Evolutionary conservation across 2,888 invertebrate species (phyloP), one percentile per base, ranked within the genome.

Genomic region (Alloplasta piceator): DNA sequence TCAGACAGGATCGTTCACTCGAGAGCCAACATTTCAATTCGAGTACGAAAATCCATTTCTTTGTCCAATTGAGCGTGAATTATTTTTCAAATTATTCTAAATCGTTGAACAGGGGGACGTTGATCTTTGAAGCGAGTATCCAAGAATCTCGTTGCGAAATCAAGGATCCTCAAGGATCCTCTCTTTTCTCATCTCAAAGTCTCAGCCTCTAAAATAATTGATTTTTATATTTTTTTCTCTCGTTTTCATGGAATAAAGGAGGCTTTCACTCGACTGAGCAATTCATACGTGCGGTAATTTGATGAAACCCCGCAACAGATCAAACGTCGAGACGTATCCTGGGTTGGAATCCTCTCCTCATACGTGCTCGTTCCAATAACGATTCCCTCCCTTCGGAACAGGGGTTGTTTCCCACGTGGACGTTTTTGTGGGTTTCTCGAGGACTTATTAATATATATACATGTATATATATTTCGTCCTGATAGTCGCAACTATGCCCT

Each of bases 231-330:
- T 10, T n/a, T 50, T 36, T 58, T 56, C 36, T 43, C 41, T 12
- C 43, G n/a, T 7, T 10, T 38, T 26, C 46, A 48, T 48, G 5
- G 36, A 52, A 38, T 3, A 50, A 14, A 50, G 14, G 41, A 52
- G 16, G 56, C 48, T 41, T 80, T 68, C 67, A 52, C 76, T 68
- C 56, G 64, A 26, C 16, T 61, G 73, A 64, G 46, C 58, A 73
- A 38, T 46, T 60, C 71, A 55, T 71, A 48, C 64, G 60, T 63
- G 46, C 14, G 39, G 79, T 81, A 81, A 83, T 85, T 85, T 80
- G 76, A 85, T 83, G 83, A 83, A 83, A 75, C 80, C 83, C 81
- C 60, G 76, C 70, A 63, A 74, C 78, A 85, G 72, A 85, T 85
- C 82, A 85, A 85, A 85, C 83, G 83, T 71, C 55, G 63, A 76